Evolutionary conservation across 2,797 vertebrate genomes (phyloP).

Genomic region (Melanotaenia boesemani): DNA sequence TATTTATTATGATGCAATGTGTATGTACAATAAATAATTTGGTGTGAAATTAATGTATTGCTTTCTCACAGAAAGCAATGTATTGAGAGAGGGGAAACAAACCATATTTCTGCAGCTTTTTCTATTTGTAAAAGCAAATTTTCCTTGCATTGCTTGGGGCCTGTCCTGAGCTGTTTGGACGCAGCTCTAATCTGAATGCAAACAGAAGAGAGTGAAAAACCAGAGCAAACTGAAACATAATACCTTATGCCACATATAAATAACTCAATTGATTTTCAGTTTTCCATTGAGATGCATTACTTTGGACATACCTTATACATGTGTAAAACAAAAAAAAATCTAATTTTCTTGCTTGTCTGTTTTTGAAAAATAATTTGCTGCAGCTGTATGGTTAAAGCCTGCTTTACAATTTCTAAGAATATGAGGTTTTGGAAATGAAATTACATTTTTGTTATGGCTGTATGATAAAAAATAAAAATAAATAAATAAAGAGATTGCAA

Average conservation of each 20-base stretch:
- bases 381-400: neutral
- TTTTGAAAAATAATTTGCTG: neutral
- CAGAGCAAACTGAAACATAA: slow-evolving; percentile 1
- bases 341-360: neutral
- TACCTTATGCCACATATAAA: neutral
- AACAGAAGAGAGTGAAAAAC: neutral
- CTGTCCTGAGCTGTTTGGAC: neutral
- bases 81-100: neutral
- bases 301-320: neutral
- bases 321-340: neutral
- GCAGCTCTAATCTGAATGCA: neutral
- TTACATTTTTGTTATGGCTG: neutral
- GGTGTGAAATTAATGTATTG: slow-evolving; percentile 2
- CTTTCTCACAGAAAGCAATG: neutral
- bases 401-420: neutral
- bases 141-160: neutral
- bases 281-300: neutral
- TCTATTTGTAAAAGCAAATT: neutral
- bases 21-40: neutral
- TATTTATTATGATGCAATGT: slow-evolving; percentile 6
- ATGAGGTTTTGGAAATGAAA: neutral
- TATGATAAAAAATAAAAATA: neutral
- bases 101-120: neutral
- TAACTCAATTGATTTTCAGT: neutral
- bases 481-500: no score